Percentiles rank a stretch among this genome's conserved stretches.
These are phyloP conservation scores for Prunella himalayana DNA, from an alignment of 2,113 vertebrate species.

Conservation along the genomic window DNA sequence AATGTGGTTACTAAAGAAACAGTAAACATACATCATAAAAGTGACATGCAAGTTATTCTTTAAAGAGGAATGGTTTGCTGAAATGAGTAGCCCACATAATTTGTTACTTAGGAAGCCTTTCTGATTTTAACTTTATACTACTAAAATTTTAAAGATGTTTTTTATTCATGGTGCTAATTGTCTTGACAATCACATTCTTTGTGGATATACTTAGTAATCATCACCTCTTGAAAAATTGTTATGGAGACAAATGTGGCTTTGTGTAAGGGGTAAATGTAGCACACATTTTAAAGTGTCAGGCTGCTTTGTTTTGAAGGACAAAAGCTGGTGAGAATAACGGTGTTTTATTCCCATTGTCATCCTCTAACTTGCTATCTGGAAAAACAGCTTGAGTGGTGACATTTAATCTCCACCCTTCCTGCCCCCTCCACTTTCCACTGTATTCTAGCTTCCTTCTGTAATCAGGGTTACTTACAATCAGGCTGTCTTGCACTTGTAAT, in stretches of 20 bases:
- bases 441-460: background rate
- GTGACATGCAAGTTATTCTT: background rate
- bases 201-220: background rate
- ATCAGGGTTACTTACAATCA: background rate
- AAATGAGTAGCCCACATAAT: background rate
- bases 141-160: background rate
- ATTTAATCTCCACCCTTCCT: background rate
- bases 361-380: background rate
- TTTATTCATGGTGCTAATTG: background rate
- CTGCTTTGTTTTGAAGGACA: background rate
- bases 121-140: background rate
- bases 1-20: background rate
- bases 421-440: background rate
- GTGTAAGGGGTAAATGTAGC: background rate
- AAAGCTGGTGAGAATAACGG: background rate
- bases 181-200: background rate
- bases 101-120: background rate
- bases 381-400: background rate
- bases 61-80: background rate
- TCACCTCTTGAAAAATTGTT: background rate
- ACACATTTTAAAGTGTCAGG: background rate
- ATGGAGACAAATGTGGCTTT: background rate
- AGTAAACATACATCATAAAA: background rate
- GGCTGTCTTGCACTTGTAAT: background rate
- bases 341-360: background rate